Base-by-base conservation (phyloP, 2,888 invertebrate species). In the Microchrysa polita region DNA sequence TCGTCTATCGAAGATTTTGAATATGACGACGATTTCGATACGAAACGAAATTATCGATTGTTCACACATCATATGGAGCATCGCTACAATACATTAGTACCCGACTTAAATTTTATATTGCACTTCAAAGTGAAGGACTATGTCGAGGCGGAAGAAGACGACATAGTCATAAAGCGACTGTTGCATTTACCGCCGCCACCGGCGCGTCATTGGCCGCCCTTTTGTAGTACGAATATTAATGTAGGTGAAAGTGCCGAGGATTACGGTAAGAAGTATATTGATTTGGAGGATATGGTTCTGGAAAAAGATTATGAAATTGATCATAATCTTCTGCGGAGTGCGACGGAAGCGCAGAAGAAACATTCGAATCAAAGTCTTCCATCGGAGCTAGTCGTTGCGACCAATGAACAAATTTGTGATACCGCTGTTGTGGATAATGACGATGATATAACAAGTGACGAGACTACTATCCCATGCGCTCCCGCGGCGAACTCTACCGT, bases 51-150 rank as follows among this genome's bases (percentile, higher is more conserved):
- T 67, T 84, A 82, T 59, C 82, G 81, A 72, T 63, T 83, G 16
- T 83, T 82, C 63, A 81, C 82, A 0, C 81, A 82, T 74, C 81
- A 82, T 67, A 79, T 82, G 0, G 84, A 84, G 74, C 84, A 83
- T 72, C 79, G 84, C 34, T 83, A 84, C 59, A 83, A 82, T 73
- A 83, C 83, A 0, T 77, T 84, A 0, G 78, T 82, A 52, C 79
- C 81, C 0, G 84, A 84, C 73, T 76, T 83, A 72, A 79, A 82
- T 77, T 77, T 84, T 79, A 73, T 81, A 75, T 74, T 82, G 79
- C 76, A 79, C 80, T 76, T 82, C 71, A 79, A 83, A 74, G 81
- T 84, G 0, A 83, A 83, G 67, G 83, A 84, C 73, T 84, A 79
- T 72, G 80, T 84, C n/a, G 78, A 81, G 55, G 77, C 77, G n/a